phyloP scores from a whole-genome alignment of 2,797 vertebrate species.

The Erpetoichthys calabaricus region DNA sequence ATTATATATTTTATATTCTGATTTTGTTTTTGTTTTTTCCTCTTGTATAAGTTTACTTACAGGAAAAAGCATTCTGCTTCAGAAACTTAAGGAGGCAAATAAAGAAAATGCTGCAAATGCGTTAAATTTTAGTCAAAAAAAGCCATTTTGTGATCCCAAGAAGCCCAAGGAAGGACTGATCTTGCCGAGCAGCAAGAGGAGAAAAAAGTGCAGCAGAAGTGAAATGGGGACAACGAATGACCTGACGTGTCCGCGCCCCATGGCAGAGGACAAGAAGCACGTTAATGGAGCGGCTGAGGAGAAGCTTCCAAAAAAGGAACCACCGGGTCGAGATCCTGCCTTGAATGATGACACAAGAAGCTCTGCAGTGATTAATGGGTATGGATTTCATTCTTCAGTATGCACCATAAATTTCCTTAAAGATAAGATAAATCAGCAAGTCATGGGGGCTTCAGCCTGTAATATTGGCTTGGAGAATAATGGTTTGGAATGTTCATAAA shows the following conservation, averaged over 20 bases:
- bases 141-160: conserved; percentile 3
- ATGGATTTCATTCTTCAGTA: no score
- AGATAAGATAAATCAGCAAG: no score
- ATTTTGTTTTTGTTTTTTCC: background rate
- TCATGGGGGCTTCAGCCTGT: no score
- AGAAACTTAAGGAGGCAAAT: conserved; percentile 19
- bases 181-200: background rate
- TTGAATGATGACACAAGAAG: no score
- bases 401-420: no score
- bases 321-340: no score
- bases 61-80: conserved; percentile 26
- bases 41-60: conserved; percentile 24
- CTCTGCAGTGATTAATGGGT: no score
- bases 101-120: conserved; percentile 2
- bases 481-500: no score
- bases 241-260: conserved; percentile 2
- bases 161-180: conserved; percentile 2
- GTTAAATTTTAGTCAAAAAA: conserved; percentile 1
- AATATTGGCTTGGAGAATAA: no score
- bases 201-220: background rate
- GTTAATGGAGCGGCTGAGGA: no score
- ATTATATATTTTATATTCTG: conserved; percentile 1
- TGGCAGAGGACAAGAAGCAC: conserved; percentile 4
- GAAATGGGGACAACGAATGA: background rate
- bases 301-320: no score